Conservation (phyloP, 2,888 invertebrate species). For the Chaetogeoica ovagalla region DNA sequence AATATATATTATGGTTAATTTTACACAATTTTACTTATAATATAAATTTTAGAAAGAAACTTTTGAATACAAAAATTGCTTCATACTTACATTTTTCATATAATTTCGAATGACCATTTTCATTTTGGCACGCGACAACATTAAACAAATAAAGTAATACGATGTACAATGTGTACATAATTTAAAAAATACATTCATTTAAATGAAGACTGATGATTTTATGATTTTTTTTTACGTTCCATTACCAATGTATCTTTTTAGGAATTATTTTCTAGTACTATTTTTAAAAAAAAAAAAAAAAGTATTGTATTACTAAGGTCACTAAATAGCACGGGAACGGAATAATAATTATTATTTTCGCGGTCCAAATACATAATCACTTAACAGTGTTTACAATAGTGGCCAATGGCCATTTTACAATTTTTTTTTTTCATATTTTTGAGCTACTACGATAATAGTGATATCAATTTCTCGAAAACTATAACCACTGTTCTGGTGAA, state of each 20-base stretch:
- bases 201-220: background rate
- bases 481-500: no score
- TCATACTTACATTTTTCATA: slow-evolving; percentile 41
- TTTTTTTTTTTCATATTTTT: no score
- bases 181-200: slow-evolving; percentile 41
- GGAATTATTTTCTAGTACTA: slow-evolving; percentile 46
- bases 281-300: slow-evolving; percentile 47
- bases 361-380: no score
- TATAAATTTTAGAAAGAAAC: background rate
- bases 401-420: no score
- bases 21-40: background rate
- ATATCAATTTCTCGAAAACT: no score
- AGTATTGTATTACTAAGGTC: slow-evolving; percentile 52
- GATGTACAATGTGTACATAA: slow-evolving; percentile 39
- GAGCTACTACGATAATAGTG: no score
- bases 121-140: slow-evolving; percentile 1
- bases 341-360: no score
- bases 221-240: background rate
- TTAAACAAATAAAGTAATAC: slow-evolving; percentile 38
- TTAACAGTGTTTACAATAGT: no score
- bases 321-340: background rate
- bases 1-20: background rate
- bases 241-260: slow-evolving; percentile 29
- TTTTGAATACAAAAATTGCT: no score
- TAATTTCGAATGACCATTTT: slow-evolving; percentile 36